A percentile compares a stretch with the other conserved stretches of the same genome.
phyloP scores from a whole-genome alignment of 2,113 vertebrate genomes.

The sheep (Ovis aries) region DNA sequence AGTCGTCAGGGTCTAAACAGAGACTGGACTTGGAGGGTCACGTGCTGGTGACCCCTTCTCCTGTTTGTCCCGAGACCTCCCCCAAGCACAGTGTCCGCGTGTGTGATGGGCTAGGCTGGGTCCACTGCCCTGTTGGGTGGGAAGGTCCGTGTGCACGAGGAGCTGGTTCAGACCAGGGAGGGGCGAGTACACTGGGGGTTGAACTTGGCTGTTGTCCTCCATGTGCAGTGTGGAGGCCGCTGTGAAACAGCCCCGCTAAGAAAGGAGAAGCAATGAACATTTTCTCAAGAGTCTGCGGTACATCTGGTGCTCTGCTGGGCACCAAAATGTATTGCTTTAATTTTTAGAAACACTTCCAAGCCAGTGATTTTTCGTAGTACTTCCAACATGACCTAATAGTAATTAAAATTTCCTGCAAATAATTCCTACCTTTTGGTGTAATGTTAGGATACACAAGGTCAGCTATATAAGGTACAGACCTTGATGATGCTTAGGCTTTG shows the following conservation, averaged over 20 bases:
- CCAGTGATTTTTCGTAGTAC: neutral
- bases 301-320: neutral
- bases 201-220: neutral
- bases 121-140: neutral
- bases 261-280: neutral
- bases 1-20: neutral
- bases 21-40: neutral
- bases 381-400: neutral
- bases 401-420: neutral
- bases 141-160: fast-evolving
- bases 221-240: fast-evolving
- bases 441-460: neutral
- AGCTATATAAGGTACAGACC: neutral
- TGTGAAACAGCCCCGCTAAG: fast-evolving
- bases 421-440: neutral
- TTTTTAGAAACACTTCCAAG: neutral
- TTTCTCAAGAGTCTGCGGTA: neutral
- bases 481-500: neutral
- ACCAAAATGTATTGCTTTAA: neutral
- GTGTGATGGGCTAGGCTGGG: fast-evolving
- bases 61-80: fast-evolving
- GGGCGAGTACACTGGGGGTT: neutral
- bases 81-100: fast-evolving
- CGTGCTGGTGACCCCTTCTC: fast-evolving
- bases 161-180: neutral